phyloP scores from a whole-genome alignment of 2,113 vertebrate species.

The Hirundichthys speculiger region DNA sequence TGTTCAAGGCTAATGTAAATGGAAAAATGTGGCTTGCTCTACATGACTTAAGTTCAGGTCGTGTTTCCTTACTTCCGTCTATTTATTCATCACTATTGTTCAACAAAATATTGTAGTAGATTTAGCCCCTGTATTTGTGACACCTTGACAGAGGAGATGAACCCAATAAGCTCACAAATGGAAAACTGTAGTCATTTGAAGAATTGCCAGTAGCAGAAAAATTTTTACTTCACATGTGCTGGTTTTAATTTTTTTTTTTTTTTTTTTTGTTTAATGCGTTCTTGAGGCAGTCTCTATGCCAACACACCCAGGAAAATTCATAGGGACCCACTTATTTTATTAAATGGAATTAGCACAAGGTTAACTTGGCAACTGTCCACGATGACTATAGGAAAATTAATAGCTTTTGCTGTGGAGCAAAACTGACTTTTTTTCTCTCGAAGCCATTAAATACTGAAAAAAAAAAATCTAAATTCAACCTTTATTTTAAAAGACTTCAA shows the following conservation, averaged over 20 bases:
- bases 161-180: background rate
- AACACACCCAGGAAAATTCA: constrained; percentile 43
- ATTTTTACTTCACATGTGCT: constrained; percentile 18
- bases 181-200: background rate
- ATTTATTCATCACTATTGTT: background rate
- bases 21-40: background rate
- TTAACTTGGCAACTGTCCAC: constrained; percentile 41
- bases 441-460: background rate
- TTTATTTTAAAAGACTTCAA: too few relatives aligned
- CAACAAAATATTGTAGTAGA: too few relatives aligned
- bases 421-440: constrained; percentile 19
- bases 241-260: constrained; percentile 34
- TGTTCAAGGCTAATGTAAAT: background rate
- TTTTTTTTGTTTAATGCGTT: constrained; percentile 37
- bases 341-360: constrained; percentile 41
- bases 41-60: background rate
- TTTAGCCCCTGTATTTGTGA: background rate
- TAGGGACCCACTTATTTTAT: constrained; percentile 38
- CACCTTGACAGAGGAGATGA: background rate
- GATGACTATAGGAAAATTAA: constrained; percentile 37
- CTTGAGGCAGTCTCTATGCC: constrained; percentile 55
- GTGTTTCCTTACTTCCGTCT: background rate
- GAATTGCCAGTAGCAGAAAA: constrained; percentile 13
- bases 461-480: too few relatives aligned
- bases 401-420: background rate